Evolutionary conservation across 23 tunicate genomes (phyloP).

Genomic region (Halocynthia aurantium): DNA sequence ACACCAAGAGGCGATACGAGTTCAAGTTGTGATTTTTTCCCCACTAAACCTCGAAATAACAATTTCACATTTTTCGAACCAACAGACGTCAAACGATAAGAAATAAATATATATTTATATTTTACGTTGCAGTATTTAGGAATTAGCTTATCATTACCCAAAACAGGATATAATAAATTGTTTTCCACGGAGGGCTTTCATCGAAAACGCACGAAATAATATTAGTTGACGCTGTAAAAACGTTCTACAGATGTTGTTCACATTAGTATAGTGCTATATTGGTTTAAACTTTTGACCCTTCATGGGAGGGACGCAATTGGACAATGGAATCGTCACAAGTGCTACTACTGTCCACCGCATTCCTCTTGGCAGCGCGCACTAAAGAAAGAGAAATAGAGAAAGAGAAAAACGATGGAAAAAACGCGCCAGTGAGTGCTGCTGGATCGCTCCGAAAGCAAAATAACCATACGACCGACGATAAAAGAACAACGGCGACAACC

Average conservation of each 20-base stretch:
- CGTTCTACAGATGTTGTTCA: neutral
- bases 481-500: neutral
- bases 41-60: too few species aligned
- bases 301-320: constrained; percentile 25
- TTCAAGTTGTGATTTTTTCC: too few species aligned
- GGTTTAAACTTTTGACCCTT: constrained; percentile 23
- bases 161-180: too few species aligned
- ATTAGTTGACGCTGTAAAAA: neutral
- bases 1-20: too few species aligned
- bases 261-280: constrained; percentile 15
- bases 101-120: too few species aligned
- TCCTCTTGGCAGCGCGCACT: constrained; percentile 8
- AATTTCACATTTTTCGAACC: too few species aligned
- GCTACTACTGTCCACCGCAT: constrained; percentile 3
- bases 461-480: neutral
- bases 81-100: too few species aligned
- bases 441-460: neutral
- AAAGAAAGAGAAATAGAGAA: constrained; percentile 9
- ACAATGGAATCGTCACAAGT: constrained; percentile 23
- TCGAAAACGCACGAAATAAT: too few species aligned
- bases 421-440: constrained; percentile 11
- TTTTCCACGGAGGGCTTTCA: too few species aligned
- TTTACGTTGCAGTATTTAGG: too few species aligned
- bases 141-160: too few species aligned
- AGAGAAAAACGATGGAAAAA: constrained; percentile 2